Evolutionary conservation across 2,113 vertebrate species (phyloP).

Genomic region (Arothron firmamentum): DNA sequence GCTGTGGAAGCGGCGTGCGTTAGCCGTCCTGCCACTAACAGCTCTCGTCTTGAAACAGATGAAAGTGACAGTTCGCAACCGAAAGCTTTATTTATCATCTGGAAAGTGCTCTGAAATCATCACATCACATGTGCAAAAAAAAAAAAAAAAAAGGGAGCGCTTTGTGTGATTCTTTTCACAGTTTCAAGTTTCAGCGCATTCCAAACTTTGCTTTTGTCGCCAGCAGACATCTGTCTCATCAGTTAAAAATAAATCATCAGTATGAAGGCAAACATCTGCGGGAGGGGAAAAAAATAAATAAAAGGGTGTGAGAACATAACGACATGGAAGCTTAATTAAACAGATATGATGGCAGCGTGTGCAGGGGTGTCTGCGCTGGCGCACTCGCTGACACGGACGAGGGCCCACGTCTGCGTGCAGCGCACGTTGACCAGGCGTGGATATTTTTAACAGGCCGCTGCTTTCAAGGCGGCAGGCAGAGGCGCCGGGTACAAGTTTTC

Average conservation of each 20-base stretch:
- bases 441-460: constrained; percentile 35
- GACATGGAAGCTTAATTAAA: constrained; percentile 69
- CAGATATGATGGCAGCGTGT: constrained; percentile 43
- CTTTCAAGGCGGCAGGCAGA: not conserved
- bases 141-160: no score
- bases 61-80: not conserved
- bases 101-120: not conserved
- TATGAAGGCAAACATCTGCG: constrained; percentile 60
- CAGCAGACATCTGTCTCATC: constrained; percentile 49
- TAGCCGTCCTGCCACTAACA: no score
- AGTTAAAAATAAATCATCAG: constrained; percentile 57
- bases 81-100: not conserved
- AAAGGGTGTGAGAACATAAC: constrained; percentile 41
- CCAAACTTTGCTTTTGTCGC: constrained; percentile 45
- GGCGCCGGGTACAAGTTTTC: no score
- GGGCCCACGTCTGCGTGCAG: constrained; percentile 3
- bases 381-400: constrained; percentile 1
- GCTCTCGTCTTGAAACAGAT: not conserved
- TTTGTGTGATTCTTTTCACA: no score
- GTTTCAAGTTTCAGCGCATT: constrained; percentile 9
- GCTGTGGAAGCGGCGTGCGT: no score
- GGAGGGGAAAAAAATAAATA: constrained; percentile 60
- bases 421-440: constrained; percentile 25
- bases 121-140: not conserved
- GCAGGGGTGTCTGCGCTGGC: constrained; percentile 22